Conservation (phyloP, 2,113 vertebrate species). For the Cygnus atratus region DNA sequence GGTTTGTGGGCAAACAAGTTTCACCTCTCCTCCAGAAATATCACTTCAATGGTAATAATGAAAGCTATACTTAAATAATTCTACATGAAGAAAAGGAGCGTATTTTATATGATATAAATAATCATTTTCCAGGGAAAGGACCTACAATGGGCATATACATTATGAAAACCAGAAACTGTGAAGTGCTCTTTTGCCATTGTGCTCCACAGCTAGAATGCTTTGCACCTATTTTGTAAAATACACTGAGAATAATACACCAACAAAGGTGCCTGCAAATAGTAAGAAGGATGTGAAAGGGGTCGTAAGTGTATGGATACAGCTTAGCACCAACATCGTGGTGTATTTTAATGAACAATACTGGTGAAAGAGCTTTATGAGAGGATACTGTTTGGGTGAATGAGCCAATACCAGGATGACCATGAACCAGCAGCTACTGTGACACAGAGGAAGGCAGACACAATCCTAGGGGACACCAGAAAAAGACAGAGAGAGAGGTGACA, state of each 20-base stretch:
- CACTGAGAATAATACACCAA: background rate
- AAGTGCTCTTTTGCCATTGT: background rate
- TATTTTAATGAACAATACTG: background rate
- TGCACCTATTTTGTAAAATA: background rate
- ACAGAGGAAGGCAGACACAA: background rate
- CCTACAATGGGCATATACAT: background rate
- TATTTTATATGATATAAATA: background rate
- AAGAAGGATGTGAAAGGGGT: background rate
- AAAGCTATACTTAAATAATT: background rate
- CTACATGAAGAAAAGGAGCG: fast-evolving
- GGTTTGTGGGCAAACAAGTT: background rate
- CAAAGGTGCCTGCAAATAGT: background rate
- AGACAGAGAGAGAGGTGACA: background rate
- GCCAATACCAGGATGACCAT: fast-evolving
- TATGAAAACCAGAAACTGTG: background rate
- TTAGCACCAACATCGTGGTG: fast-evolving
- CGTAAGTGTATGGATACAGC: background rate
- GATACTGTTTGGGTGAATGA: background rate
- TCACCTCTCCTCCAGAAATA: background rate
- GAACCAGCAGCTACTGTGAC: background rate
- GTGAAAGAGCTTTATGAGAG: background rate
- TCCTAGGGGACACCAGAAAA: background rate
- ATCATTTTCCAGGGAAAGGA: background rate
- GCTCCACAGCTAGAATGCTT: background rate
- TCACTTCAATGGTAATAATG: fast-evolving